These are phyloP conservation scores for Carabus problematicus DNA, from an alignment of 2,888 invertebrate species.

Conservation along the genomic window DNA sequence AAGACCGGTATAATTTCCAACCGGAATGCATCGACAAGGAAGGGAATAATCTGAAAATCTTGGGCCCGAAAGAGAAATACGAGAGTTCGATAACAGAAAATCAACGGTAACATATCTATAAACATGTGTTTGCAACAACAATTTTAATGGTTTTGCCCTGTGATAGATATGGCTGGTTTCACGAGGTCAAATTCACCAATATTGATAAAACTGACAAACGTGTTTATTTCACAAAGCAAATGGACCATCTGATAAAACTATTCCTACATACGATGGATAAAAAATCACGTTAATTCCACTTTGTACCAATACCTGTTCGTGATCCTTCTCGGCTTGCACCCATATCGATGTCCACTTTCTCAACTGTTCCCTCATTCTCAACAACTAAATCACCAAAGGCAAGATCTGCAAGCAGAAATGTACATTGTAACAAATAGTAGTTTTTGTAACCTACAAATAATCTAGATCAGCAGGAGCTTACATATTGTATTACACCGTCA, in stretches of 20 bases:
- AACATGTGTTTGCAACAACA: background rate
- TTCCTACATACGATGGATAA: slow-evolving; percentile 47
- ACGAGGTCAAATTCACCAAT: slow-evolving; percentile 54
- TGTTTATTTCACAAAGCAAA: slow-evolving; percentile 60
- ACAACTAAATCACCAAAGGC: slow-evolving; percentile 59
- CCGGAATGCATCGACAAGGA: slow-evolving; percentile 50
- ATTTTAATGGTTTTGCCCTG: slow-evolving; percentile 11
- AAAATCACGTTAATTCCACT: slow-evolving; percentile 8
- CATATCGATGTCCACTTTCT: slow-evolving; percentile 78
- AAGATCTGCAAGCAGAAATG: slow-evolving; percentile 56
- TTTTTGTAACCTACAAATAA: too few relatives aligned
- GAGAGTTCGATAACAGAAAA: slow-evolving; percentile 55
- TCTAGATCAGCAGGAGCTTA: background rate
- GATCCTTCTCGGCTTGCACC: slow-evolving; percentile 88
- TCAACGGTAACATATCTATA: slow-evolving; percentile 52
- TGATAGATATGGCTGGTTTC: slow-evolving; percentile 61
- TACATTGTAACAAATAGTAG: background rate
- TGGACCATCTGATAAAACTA: slow-evolving; percentile 55
- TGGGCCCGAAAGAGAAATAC: slow-evolving; percentile 53
- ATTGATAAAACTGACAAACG: slow-evolving; percentile 52
- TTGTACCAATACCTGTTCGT: slow-evolving; percentile 73
- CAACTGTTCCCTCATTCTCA: slow-evolving; percentile 61
- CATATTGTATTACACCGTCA: too few relatives aligned
- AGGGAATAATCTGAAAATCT: slow-evolving; percentile 51
- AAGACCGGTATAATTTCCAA: slow-evolving; percentile 45